These are phyloP conservation scores for Microdon myrmicae DNA, from an alignment of 2,888 invertebrate genomes.

Conservation along the genomic window DNA sequence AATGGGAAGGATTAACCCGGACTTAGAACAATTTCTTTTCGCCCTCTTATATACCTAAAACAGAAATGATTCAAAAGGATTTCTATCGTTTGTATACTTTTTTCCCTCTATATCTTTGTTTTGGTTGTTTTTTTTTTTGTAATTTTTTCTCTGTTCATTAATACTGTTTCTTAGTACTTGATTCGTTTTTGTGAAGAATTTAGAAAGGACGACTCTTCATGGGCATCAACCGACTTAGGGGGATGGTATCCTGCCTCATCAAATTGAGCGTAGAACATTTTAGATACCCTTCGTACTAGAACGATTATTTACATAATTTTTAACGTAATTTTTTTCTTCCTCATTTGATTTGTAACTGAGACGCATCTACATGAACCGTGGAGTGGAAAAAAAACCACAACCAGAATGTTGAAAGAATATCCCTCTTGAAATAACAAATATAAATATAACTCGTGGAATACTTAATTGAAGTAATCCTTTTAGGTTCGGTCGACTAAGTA, in stretches of 20 bases:
- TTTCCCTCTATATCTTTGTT: slow-evolving; percentile 29
- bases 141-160: background rate
- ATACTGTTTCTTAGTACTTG: no score
- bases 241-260: slow-evolving; percentile 13
- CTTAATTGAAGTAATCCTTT: slow-evolving; percentile 52
- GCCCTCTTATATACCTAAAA: slow-evolving; percentile 25
- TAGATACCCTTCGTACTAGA: slow-evolving; percentile 26
- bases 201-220: no score
- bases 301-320: slow-evolving; percentile 49
- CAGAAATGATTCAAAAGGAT: slow-evolving; percentile 61
- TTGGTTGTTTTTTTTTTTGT: slow-evolving; percentile 53
- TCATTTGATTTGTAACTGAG: slow-evolving; percentile 45
- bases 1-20: slow-evolving; percentile 50
- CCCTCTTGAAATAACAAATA: slow-evolving; percentile 32
- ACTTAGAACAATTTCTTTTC: slow-evolving; percentile 49
- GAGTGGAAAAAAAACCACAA: slow-evolving; percentile 1
- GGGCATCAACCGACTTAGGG: background rate
- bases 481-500: slow-evolving; percentile 49
- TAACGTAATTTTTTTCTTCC: slow-evolving; percentile 34
- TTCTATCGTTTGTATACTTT: slow-evolving; percentile 61
- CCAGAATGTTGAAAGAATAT: slow-evolving; percentile 30
- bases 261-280: slow-evolving; percentile 48
- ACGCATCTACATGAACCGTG: slow-evolving; percentile 2
- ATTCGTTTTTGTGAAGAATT: no score
- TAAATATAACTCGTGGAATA: slow-evolving; percentile 45